These are phyloP conservation scores for Eremobia ochroleuca DNA, from an alignment of 2,888 invertebrate genomes.

Conservation along the genomic window DNA sequence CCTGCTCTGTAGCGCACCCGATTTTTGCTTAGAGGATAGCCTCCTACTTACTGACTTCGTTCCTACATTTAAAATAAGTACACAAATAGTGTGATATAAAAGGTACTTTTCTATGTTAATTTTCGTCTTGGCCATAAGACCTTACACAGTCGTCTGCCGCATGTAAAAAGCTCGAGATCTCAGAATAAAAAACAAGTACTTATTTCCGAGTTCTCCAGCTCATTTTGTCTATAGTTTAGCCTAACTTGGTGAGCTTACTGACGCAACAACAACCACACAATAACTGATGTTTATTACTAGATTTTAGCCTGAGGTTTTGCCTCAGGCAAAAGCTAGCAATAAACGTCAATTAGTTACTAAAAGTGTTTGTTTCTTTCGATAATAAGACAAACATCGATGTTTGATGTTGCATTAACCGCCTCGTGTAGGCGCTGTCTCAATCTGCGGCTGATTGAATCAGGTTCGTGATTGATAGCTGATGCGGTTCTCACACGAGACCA, in stretches of 20 bases:
- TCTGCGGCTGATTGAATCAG: constrained; percentile 66
- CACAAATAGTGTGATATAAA: background rate
- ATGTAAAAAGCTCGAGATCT: background rate
- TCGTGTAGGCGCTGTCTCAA: constrained; percentile 32
- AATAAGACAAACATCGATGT: constrained; percentile 26
- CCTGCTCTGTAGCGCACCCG: background rate
- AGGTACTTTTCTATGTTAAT: background rate
- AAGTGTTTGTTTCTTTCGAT: background rate
- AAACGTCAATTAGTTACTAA: background rate
- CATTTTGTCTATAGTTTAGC: background rate
- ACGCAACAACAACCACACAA: too few relatives aligned
- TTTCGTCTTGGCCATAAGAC: background rate
- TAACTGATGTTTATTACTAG: background rate
- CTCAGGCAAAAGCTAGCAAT: background rate
- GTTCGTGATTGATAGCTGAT: constrained; percentile 66
- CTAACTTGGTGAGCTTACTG: background rate
- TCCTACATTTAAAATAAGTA: background rate
- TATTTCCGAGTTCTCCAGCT: background rate
- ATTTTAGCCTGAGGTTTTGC: background rate
- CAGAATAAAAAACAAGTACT: background rate
- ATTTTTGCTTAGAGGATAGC: background rate
- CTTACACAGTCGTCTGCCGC: background rate
- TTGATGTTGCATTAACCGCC: constrained; percentile 42
- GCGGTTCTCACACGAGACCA: constrained; percentile 48
- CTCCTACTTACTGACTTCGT: background rate